Base-by-base conservation (phyloP, 1,140 invertebrate genomes). In the Zaprionus kolodkinae region DNA sequence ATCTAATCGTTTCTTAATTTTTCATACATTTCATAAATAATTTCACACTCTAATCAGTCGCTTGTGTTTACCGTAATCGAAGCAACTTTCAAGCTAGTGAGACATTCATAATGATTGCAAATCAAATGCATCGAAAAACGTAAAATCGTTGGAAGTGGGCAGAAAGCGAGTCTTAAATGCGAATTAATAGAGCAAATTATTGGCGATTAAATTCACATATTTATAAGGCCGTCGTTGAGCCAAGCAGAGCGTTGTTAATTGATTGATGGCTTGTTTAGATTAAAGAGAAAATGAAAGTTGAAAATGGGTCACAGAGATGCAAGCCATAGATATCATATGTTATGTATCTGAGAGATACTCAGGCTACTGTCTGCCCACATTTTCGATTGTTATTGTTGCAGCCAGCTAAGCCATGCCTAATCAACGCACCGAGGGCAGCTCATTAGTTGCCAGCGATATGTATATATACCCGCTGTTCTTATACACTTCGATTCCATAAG, bases 241-340 rank as follows among this genome's bases (percentile, higher is more conserved):
- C 33, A 0, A 10, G 33, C 38, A 6, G 38, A 13, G 6, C 38
- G 15, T 30, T 30, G 75, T 87, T 87, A 88, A 87, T 87, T 87
- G 80, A 87, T 88, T 87, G 84, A 87, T 87, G 77, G 68, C 70
- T 87, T 84, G 84, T 88, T 88, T 87, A 79, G 84, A 88, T 87
- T 88, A 75, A 52, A 80, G 55, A 80, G 76, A 83, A 81, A 87
- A 87, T 67, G 80, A 87, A 84, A 87, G 84, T 88, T 84, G 43
- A 57, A 86, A 86, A 87, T 86, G 69, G 84, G 83, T 86, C 83
- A 85, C 83, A 85, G 35, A 35, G 48, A 65, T 63, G 40, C 65
- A 83, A 63, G 63, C 38, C 25, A 66, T 27, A 67, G 76, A 81
- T 68, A 72, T 62, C 69, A 57, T 56, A 52, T 56, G 56, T 33